Base-by-base conservation (phyloP, 1,140 invertebrate genomes). In the Drosophila jambulina region DNA sequence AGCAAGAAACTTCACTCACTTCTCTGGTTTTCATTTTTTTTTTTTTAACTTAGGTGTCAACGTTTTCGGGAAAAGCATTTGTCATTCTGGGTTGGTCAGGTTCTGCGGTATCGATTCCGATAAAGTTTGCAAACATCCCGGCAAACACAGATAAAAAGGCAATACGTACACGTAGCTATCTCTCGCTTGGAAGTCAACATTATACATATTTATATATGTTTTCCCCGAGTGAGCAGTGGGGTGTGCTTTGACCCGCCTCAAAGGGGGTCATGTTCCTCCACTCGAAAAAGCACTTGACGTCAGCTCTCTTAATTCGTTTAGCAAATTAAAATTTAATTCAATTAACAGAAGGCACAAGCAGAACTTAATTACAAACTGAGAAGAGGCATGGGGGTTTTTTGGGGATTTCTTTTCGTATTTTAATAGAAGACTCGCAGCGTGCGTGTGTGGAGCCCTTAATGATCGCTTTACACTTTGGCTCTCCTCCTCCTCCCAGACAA, bases 301-400 rank as follows among this genome's bases (percentile, higher is more conserved):
- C 53, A 38, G 53, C 53, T n/a, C 65, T 67, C 62, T 75, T 84
- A 88, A 84, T 88, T 77, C 62, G 54, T 70, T 78, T 71, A 49
- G 61, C 75, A 80, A 88, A 87, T 90, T 84, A 87, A 87, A 83
- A 78, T 67, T 90, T 84, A 88, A 88, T 90, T 88, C 81, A 88
- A 88, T 88, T 90, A 88, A 69, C 67, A 56, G 43, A 43, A n/a
- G 19, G 21, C 27, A 62, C 42, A 56, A 42, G 46, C 19, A 27
- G 40, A 70, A 43, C 34, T 78, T 79, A 79, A 79, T 79, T 79
- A 78, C 59, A 63, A 27, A 10, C 29, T 12, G 42, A 27, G 13
- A 3, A 3, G 8, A 4, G 29, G 7, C 29, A 21, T 13, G 7
- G 19, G 15, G 27, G 15, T 13, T 8, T 45, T 45, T 67, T 38